Conservation (phyloP, 1,140 invertebrate genomes). For the Pseudomyrmex sp. region DNA sequence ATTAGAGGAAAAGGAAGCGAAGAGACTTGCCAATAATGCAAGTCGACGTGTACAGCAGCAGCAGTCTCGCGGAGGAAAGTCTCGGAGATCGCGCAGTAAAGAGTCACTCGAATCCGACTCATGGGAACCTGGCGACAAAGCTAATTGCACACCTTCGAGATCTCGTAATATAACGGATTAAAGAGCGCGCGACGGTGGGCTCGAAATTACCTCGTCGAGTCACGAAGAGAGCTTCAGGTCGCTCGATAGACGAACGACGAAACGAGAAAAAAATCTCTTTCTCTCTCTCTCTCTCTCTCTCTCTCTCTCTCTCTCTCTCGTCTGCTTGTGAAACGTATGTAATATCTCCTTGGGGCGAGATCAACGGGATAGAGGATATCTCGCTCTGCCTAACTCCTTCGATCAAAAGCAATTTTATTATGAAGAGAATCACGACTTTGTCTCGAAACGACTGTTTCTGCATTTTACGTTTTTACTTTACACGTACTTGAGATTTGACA, state of each 20-base stretch:
- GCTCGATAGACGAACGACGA: slow-evolving; percentile 32
- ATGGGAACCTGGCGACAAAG: slow-evolving; percentile 44
- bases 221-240: slow-evolving; percentile 17
- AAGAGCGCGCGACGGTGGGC: slow-evolving; percentile 8
- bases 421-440: background rate
- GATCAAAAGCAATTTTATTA: background rate
- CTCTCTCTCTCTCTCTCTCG: background rate
- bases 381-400: slow-evolving; percentile 21
- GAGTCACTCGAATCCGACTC: slow-evolving; percentile 38
- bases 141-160: slow-evolving; percentile 56
- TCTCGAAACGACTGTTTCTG: too few species aligned
- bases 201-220: slow-evolving; percentile 52
- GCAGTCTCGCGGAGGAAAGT: background rate
- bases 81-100: slow-evolving; percentile 34
- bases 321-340: slow-evolving; percentile 17
- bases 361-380: slow-evolving; percentile 10
- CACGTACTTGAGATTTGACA: too few species aligned
- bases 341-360: slow-evolving; percentile 21
- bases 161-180: slow-evolving; percentile 63
- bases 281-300: background rate
- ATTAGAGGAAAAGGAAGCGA: slow-evolving; percentile 14
- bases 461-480: too few species aligned
- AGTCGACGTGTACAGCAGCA: background rate
- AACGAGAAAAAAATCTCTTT: background rate
- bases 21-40: slow-evolving; percentile 17